phyloP scores from a whole-genome alignment of 2,113 vertebrate species.

The Cichladusa arquata region DNA sequence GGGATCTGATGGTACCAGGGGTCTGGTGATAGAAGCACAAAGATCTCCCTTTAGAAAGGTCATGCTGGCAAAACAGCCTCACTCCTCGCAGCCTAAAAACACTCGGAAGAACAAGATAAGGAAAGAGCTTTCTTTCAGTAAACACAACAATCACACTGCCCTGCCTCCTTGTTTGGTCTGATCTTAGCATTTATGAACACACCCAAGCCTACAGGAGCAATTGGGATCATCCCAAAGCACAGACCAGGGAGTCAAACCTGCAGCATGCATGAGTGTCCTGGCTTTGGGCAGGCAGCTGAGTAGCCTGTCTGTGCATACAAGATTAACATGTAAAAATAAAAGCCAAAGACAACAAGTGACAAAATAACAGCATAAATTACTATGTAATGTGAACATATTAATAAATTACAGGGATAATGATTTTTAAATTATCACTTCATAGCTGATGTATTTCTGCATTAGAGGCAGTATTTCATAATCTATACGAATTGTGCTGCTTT shows the following conservation, averaged over 20 bases:
- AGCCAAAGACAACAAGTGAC: neutral
- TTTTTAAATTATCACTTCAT: neutral
- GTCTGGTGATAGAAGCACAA: neutral
- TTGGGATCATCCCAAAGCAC: neutral
- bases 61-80: neutral
- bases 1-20: neutral
- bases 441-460: neutral
- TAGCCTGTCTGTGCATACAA: neutral
- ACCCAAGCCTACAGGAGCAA: rapidly evolving
- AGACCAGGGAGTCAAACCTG: neutral
- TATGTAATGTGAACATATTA: neutral
- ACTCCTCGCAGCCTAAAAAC: neutral
- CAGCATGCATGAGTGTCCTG: rapidly evolving
- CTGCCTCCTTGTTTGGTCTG: neutral
- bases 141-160: rapidly evolving
- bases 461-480: neutral
- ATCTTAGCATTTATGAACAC: neutral
- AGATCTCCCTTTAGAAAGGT: neutral
- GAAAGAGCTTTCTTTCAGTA: neutral
- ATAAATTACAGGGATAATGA: neutral
- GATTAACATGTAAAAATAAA: neutral
- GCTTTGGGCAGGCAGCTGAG: neutral
- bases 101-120: neutral
- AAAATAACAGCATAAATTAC: neutral
- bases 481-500: neutral